phyloP scores from a whole-genome alignment of 2,888 invertebrate genomes.

The Disparrhopalites patrizii region DNA sequence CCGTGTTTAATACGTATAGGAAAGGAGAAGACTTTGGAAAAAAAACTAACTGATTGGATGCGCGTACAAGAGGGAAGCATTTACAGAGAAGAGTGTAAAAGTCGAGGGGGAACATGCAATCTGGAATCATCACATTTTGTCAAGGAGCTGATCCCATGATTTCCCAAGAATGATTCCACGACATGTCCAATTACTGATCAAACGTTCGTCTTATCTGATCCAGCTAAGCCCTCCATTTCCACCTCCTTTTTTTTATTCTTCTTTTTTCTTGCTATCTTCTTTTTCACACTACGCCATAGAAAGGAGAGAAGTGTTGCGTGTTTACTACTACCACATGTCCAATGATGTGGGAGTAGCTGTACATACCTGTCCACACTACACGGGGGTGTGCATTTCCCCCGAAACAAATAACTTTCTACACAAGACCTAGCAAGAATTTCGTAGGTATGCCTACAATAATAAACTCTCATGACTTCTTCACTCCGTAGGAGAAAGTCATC shows the following conservation, averaged over 20 bases:
- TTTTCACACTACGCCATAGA: not conserved
- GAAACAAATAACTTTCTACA: too few relatives aligned
- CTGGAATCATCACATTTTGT: slow-evolving; percentile 32
- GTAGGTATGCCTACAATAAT: not conserved
- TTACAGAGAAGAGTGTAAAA: slow-evolving; percentile 23
- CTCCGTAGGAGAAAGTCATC: too few relatives aligned
- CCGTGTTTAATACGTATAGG: too few relatives aligned
- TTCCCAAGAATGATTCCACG: slow-evolving; percentile 33
- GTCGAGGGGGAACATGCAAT: slow-evolving; percentile 27
- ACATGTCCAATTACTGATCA: slow-evolving; percentile 38
- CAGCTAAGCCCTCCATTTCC: slow-evolving; percentile 14
- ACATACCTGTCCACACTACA: not conserved
- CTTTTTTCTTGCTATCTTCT: not conserved
- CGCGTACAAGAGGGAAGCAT: too few relatives aligned
- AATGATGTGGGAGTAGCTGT: not conserved
- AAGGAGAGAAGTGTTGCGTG: slow-evolving; percentile 9
- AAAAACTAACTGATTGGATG: too few relatives aligned
- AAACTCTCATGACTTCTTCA: too few relatives aligned
- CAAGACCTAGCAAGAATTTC: too few relatives aligned
- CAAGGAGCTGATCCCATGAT: slow-evolving; percentile 30
- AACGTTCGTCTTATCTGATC: slow-evolving; percentile 25
- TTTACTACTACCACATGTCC: too few relatives aligned
- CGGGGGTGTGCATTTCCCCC: too few relatives aligned
- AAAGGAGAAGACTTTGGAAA: too few relatives aligned
- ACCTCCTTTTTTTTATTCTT: not conserved